phyloP scores from a whole-genome alignment of 2,888 invertebrate genomes.

The Corbicula japonica region DNA sequence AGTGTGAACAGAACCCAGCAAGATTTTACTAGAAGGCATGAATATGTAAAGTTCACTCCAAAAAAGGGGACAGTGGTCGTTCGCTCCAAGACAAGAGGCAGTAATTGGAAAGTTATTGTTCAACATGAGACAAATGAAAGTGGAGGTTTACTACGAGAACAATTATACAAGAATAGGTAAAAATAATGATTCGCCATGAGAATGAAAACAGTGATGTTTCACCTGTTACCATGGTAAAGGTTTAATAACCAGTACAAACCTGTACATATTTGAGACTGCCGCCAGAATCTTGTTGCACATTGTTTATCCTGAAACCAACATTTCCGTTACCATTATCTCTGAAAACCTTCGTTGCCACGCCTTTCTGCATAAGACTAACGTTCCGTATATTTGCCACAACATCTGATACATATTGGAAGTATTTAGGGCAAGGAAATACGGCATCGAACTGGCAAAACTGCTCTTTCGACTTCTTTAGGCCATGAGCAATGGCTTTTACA shows the following conservation, averaged over 20 bases:
- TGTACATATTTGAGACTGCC: slow-evolving; percentile 59
- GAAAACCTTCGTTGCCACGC: slow-evolving; percentile 67
- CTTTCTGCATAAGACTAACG: slow-evolving; percentile 36
- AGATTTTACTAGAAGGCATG: no score
- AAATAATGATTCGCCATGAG: no score
- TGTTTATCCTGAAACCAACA: slow-evolving; percentile 77
- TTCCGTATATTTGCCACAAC: slow-evolving; percentile 49
- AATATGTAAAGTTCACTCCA: no score
- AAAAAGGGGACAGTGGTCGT: no score
- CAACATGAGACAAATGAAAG: no score
- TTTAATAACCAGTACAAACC: slow-evolving; percentile 51
- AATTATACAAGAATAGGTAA: no score
- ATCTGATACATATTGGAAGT: slow-evolving; percentile 41
- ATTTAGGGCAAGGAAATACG: slow-evolving; percentile 71
- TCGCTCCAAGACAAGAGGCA: no score
- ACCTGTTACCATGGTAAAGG: no score
- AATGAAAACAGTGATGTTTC: no score
- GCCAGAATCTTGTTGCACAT: slow-evolving; percentile 66
- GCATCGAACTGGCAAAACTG: slow-evolving; percentile 65
- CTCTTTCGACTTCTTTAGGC: slow-evolving; percentile 67
- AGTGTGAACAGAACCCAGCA: no score
- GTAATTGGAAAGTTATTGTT: no score
- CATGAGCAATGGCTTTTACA: slow-evolving; percentile 75
- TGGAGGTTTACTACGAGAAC: no score
- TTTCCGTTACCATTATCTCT: slow-evolving; percentile 78